Evolutionary conservation across 2,888 invertebrate genomes (phyloP).

Genomic region (Aphrophora alni): DNA sequence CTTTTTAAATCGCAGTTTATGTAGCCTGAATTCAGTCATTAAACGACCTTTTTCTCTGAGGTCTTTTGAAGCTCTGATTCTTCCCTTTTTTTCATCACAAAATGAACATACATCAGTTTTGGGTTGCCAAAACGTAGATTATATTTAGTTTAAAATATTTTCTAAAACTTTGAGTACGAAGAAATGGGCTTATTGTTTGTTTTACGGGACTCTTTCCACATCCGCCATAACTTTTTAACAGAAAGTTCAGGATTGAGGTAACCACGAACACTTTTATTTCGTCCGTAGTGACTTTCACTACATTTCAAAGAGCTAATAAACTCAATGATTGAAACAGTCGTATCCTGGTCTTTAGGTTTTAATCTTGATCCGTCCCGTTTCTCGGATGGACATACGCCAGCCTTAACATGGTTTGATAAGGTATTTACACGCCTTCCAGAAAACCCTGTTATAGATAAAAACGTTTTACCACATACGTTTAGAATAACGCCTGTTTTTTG

Average conservation of each 20-base stretch:
- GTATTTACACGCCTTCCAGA: too few relatives aligned
- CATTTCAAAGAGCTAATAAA: conserved; percentile 21
- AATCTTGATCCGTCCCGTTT: conserved; percentile 22
- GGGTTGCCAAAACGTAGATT: conserved; percentile 31
- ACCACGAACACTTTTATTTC: conserved; percentile 28
- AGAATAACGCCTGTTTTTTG: conserved; percentile 1
- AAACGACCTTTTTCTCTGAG: conserved; percentile 11
- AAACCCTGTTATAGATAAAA: not conserved
- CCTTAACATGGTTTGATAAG: not conserved
- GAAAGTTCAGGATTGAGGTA: conserved; percentile 24
- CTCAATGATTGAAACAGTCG: conserved; percentile 24
- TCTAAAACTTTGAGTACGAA: conserved; percentile 32
- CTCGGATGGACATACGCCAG: conserved; percentile 29
- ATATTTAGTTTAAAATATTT: conserved; percentile 23
- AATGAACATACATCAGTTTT: conserved; percentile 34
- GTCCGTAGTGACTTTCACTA: conserved; percentile 32
- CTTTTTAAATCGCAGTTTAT: conserved; percentile 23
- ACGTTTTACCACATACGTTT: too few relatives aligned
- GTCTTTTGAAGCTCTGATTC: conserved; percentile 27
- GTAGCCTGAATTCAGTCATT: conserved; percentile 29
- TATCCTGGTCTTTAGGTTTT: conserved; percentile 21
- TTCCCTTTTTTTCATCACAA: conserved; percentile 25
- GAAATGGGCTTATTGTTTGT: conserved; percentile 1
- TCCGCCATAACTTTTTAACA: conserved; percentile 29
- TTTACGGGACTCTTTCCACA: conserved; percentile 20